Evolutionary conservation across 2,888 invertebrate species (phyloP), one percentile per base, ranked within the genome.

Genomic region (Hyposoter dolosus): DNA sequence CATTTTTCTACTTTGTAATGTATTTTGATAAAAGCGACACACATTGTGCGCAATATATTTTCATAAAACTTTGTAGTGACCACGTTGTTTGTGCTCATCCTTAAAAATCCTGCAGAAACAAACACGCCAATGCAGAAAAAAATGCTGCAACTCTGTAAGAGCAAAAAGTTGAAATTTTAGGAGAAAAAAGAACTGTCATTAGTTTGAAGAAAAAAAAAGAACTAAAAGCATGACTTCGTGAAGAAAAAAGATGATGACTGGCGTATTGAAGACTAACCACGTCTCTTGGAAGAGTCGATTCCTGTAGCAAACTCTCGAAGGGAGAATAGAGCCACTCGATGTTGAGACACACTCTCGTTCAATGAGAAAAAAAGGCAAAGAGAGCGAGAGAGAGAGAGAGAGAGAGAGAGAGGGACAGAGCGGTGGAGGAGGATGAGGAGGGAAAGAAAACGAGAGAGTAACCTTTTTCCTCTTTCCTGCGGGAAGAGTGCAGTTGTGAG

Each of bases 201-300:
- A 53, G 3, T 4, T 28, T 12, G 12, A n/a, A 50, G 32, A 5
- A 19, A 53, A 4, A 40, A 28, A 60, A 23, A 74, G n/a, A 74
- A 9, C 23, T 56, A 23, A 43, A 50, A 43, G 60, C 7, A 17
- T 23, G 43, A 9, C 23, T 43, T 43, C 12, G 23, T 5, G 28
- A 32, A 43, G 19, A 23, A n/a, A 40, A 23, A 56, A 56, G 23
- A 74, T 23, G 9, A 75, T 60, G n/a, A 60, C 28, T 12, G 19
- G 19, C 76, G 60, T 50, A 65, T 69, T 47, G 53, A 74, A 32
- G 74, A 40, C 74, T 50, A 81, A 66, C 53, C 78, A 68, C 28
- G 45, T 75, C 43, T 65, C 66, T 45, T 28, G 28, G 45, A 63
- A 63, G 45, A 75, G 47, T 63, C 63, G 45, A 75, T 32, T 75